Evolutionary conservation across 2,797 vertebrate species (phyloP).

Genomic region (Typhlichthys subterraneus): DNA sequence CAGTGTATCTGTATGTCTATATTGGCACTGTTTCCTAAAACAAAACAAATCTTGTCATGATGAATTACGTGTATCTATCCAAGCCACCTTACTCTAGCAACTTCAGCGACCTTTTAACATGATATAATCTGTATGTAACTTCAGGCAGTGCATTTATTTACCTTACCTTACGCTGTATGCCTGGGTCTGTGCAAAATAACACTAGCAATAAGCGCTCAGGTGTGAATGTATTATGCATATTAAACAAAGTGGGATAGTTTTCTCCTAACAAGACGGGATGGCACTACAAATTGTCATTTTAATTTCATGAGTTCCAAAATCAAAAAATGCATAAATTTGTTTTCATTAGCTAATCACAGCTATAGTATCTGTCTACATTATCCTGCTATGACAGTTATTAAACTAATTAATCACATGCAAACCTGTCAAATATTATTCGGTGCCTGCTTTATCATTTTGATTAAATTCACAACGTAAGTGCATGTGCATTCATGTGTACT

Average conservation of each 20-base stretch:
- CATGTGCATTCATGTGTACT: slow-evolving; percentile 18
- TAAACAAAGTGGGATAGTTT: slow-evolving; percentile 20
- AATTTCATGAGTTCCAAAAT: slow-evolving; percentile 64
- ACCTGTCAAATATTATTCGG: slow-evolving; percentile 63
- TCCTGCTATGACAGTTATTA: slow-evolving; percentile 64
- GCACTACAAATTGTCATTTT: slow-evolving; percentile 52
- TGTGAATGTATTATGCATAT: slow-evolving; percentile 12
- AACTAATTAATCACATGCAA: slow-evolving; percentile 79
- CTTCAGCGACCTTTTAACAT: slow-evolving; percentile 64
- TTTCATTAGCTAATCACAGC: slow-evolving; percentile 68
- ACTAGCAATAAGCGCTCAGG: slow-evolving; percentile 36
- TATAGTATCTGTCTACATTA: slow-evolving; percentile 51
- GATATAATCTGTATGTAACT: slow-evolving; percentile 49
- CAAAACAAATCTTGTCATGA: slow-evolving; percentile 36
- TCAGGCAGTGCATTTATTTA: slow-evolving; percentile 40
- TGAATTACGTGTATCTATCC: slow-evolving; percentile 59
- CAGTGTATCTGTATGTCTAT: no score
- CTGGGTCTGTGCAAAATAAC: slow-evolving; percentile 12
- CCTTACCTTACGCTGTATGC: slow-evolving; percentile 24
- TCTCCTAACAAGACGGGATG: slow-evolving; percentile 16
- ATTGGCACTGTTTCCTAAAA: background rate
- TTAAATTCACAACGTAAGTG: slow-evolving; percentile 57
- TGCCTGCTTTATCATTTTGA: slow-evolving; percentile 67
- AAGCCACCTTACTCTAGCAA: slow-evolving; percentile 60
- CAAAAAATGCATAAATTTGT: slow-evolving; percentile 75